Evolutionary conservation across 2,113 vertebrate species (phyloP).

Genomic region (Protomyctophum bolini): DNA sequence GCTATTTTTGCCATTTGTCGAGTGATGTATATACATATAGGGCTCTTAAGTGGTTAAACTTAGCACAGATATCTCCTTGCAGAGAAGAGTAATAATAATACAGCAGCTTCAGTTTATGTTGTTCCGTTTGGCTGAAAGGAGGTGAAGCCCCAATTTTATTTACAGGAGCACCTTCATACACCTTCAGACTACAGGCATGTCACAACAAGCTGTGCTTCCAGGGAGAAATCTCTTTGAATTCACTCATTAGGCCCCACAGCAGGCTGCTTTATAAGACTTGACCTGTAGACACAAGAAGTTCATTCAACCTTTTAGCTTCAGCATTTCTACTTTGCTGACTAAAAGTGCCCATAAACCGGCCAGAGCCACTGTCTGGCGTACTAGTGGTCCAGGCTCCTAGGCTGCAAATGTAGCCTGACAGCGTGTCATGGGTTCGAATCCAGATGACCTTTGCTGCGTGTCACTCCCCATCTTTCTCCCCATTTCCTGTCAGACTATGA

Average conservation of each 20-base stretch:
- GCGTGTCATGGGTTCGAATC: no score
- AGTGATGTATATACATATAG: no score
- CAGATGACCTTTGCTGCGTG: no score
- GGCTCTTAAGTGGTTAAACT: no score
- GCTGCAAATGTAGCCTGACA: no score
- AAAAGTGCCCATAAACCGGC: background rate
- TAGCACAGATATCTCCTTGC: no score
- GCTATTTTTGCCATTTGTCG: no score
- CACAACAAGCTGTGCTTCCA: background rate
- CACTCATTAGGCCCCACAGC: background rate
- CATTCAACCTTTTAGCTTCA: background rate
- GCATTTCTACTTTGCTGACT: background rate
- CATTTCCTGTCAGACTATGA: no score
- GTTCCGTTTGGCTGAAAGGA: background rate
- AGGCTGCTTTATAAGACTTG: slow-evolving; percentile 13
- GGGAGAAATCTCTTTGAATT: background rate
- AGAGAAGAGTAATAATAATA: background rate
- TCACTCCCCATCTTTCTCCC: no score
- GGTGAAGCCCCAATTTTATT: background rate
- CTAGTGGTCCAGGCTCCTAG: no score
- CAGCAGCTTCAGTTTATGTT: background rate
- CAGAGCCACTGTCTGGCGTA: no score
- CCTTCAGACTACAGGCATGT: background rate
- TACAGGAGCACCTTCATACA: background rate
- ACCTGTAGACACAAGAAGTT: background rate